Evolutionary conservation across 1,140 invertebrate genomes (phyloP).

Genomic region (Drosophila trapezifrons): DNA sequence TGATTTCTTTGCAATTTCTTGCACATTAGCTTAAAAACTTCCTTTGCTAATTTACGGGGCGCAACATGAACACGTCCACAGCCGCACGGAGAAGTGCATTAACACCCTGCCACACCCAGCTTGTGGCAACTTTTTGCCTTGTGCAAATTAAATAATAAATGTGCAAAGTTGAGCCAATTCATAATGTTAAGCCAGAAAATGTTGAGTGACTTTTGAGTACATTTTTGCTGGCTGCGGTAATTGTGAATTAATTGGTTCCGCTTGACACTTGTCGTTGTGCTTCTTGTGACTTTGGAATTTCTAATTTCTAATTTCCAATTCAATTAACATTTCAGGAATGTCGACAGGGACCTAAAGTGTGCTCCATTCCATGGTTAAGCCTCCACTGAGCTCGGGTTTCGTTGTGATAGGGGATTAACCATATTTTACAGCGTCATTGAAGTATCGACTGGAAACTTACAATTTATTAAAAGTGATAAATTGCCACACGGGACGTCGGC

Average conservation of each 20-base stretch:
- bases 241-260: conserved; percentile 46
- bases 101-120: conserved; percentile 16
- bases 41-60: conserved; percentile 56
- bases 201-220: conserved; percentile 42
- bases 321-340: conserved; percentile 8
- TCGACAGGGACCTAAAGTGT: background rate
- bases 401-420: background rate
- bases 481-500: conserved; percentile 13
- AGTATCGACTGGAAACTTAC: conserved; percentile 34
- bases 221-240: conserved; percentile 34
- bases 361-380: background rate
- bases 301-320: conserved; percentile 27
- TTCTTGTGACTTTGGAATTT: background rate
- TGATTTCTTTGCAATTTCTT: conserved; percentile 51
- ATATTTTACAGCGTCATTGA: conserved; percentile 35
- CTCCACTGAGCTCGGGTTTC: background rate
- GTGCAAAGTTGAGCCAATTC: conserved; percentile 49
- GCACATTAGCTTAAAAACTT: conserved; percentile 63
- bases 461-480: conserved; percentile 54
- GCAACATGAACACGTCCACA: conserved; percentile 18
- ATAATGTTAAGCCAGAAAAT: conserved; percentile 39
- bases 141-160: conserved; percentile 62
- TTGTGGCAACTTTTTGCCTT: conserved; percentile 45
- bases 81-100: conserved; percentile 47
- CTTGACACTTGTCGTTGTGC: conserved; percentile 20